Conservation (phyloP, 2,797 vertebrate genomes). For the Molothrus ater region DNA sequence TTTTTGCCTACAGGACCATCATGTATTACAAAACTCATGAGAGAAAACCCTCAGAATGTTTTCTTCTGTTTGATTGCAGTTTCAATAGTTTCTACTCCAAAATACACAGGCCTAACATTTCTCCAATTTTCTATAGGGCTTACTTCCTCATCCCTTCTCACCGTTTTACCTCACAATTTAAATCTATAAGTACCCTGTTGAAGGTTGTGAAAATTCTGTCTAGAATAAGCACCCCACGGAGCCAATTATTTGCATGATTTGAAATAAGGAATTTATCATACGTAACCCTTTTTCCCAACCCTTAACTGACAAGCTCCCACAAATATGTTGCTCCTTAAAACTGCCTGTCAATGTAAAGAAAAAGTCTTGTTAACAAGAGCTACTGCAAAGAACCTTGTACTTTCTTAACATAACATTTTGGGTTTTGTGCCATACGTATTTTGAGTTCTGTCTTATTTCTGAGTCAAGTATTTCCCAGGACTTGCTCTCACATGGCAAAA, state of each 20-base stretch:
- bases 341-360: background rate
- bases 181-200: background rate
- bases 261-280: constrained; percentile 53
- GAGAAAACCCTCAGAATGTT: background rate
- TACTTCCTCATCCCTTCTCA: background rate
- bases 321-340: constrained; percentile 26
- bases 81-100: background rate
- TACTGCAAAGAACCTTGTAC: background rate
- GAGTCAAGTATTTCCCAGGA: background rate
- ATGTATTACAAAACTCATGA: background rate
- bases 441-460: background rate
- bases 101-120: background rate
- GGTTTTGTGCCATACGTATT: background rate
- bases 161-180: background rate
- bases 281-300: background rate
- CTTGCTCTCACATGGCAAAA: background rate
- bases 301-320: constrained; percentile 5
- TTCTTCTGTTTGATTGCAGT: background rate
- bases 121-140: background rate
- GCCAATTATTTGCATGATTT: constrained; percentile 63
- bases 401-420: background rate
- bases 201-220: constrained; percentile 28
- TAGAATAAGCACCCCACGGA: constrained; percentile 39
- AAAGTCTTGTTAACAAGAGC: background rate
- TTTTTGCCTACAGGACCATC: background rate